Conservation (phyloP, 2,797 vertebrate genomes). For the Taenioides sp. region DNA sequence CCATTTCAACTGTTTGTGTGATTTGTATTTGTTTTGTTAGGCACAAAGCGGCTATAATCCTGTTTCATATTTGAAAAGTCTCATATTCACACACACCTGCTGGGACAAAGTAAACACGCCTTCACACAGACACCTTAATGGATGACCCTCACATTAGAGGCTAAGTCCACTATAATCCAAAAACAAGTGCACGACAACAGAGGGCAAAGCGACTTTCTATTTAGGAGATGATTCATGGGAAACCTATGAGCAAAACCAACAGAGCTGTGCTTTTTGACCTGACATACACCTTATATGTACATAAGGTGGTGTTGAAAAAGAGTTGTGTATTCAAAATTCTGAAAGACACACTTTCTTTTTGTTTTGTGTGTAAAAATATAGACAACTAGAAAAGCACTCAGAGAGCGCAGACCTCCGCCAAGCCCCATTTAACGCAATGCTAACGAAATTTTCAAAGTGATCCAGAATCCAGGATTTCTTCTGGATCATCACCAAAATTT, state of each 20-base stretch:
- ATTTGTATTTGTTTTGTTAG: constrained; percentile 71
- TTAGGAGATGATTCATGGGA: constrained; percentile 8
- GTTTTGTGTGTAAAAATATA: neutral
- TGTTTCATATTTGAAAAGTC: constrained; percentile 69
- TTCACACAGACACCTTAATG: constrained; percentile 69
- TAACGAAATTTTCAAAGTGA: too few relatives aligned
- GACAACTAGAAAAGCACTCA: too few relatives aligned
- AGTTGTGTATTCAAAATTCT: neutral
- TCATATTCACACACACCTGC: constrained; percentile 77
- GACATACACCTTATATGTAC: neutral
- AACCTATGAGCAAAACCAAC: constrained; percentile 5
- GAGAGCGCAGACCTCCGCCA: too few relatives aligned
- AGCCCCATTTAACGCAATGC: too few relatives aligned
- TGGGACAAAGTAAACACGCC: constrained; percentile 68
- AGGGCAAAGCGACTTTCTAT: constrained; percentile 36
- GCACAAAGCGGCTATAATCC: constrained; percentile 68
- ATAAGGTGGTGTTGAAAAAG: neutral
- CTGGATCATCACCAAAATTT: too few relatives aligned
- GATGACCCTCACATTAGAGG: constrained; percentile 65
- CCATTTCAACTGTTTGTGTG: constrained; percentile 64
- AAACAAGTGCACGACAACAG: constrained; percentile 54
- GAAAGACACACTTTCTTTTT: neutral
- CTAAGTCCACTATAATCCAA: constrained; percentile 55
- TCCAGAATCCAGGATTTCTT: too few relatives aligned
- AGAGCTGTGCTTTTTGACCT: neutral